Conservation (phyloP, 2,888 invertebrate species). For the Escarpia spicata region DNA sequence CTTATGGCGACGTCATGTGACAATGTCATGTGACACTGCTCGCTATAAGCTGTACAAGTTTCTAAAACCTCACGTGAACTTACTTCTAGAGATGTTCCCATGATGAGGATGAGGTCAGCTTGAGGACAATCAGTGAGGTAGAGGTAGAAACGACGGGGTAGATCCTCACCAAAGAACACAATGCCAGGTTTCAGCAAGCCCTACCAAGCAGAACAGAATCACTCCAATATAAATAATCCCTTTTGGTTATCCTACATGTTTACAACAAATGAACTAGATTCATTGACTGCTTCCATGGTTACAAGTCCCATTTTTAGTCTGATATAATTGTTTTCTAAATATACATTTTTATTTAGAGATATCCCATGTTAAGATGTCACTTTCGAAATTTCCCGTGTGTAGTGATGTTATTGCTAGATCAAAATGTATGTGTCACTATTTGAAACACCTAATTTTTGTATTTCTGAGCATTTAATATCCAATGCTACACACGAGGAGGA, state of each 20-base stretch:
- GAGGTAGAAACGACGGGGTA: constrained; percentile 38
- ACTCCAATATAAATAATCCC: not conserved
- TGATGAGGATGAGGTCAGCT: constrained; percentile 42
- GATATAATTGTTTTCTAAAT: not conserved
- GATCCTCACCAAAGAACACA: constrained; percentile 45
- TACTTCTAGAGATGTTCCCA: constrained; percentile 46
- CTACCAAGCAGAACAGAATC: constrained; percentile 27
- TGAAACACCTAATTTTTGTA: too few species aligned
- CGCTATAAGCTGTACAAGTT: not conserved
- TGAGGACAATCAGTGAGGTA: constrained; percentile 37
- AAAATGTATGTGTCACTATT: not conserved
- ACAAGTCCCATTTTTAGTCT: not conserved
- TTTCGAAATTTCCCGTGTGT: not conserved
- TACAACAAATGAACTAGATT: not conserved
- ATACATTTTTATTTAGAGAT: not conserved
- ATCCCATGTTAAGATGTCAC: not conserved
- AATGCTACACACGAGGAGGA: too few species aligned
- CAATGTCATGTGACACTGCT: not conserved
- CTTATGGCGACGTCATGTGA: not conserved
- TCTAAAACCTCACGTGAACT: not conserved
- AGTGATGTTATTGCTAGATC: not conserved
- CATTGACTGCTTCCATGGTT: not conserved
- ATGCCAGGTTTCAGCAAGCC: constrained; percentile 46
- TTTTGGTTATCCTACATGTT: not conserved
- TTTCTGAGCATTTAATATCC: too few species aligned